Base-by-base conservation (phyloP, 2,113 vertebrate genomes). In the Rhadina sibilatrix region DNA sequence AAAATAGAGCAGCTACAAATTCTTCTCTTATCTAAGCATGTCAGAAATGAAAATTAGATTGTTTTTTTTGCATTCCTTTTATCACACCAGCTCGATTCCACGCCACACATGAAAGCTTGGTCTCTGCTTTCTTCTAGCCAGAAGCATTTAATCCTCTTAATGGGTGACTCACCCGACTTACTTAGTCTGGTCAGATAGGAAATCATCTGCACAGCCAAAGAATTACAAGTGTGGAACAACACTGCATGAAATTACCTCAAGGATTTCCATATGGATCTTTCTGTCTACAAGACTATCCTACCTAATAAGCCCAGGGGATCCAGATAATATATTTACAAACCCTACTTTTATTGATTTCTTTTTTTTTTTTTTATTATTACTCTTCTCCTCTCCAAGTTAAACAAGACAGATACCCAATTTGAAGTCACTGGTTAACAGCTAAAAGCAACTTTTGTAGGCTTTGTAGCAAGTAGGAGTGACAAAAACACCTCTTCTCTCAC, bases 131-230 rank as follows among this genome's bases (percentile, higher is more conserved):
- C 79, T 88, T 88, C 79, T 52, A 93, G 86, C 71, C 85, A 94
- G 83, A 77, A 90, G 64, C 50, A 66, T 61, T 96, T 91, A 96
- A 97, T 96, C 90, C 89, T 93, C 92, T 96, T 94, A 95, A 93
- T 94, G 79, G 75, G 54, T 86, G 87, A 94, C 75, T 96, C 79
- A 85, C 89, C 47, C 38, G 0, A 31, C 5, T 94, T 84, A 37
- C 70, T 94, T 86, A 90, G 63, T 35, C 87, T 77, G 93, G 82
- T 89, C 95, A 95, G 93, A 94, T 42, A 88, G 84, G 52, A 87
- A 95, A 80, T 95, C 87, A 87, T 77, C 90, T 90, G 85, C 6
- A 9, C 88, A 90, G 79, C 56, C 76, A 52, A 90, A 78, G 94
- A 94, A 94, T 93, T 93, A 93, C 91, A 93, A 86, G 56, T 68